Evolutionary conservation across 1,140 invertebrate genomes (phyloP).

Genomic region (Aphaenogaster rudis): DNA sequence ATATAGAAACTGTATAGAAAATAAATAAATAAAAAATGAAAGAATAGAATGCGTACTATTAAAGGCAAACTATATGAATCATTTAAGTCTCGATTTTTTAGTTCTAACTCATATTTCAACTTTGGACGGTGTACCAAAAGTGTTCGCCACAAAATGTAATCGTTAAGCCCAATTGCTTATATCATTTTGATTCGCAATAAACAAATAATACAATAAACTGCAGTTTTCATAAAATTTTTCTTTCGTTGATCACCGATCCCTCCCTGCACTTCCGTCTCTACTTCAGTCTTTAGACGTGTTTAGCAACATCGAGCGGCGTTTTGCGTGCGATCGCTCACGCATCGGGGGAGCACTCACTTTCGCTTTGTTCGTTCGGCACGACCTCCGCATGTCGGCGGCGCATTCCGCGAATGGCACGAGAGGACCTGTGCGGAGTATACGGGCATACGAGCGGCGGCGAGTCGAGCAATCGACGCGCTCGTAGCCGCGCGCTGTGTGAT

Average conservation of each 20-base stretch:
- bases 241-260: neutral
- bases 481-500: constrained; percentile 16
- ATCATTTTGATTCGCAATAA: neutral
- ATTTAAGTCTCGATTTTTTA: neutral
- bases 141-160: neutral
- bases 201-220: neutral
- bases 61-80: neutral
- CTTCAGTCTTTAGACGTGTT: neutral
- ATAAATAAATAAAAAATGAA: neutral
- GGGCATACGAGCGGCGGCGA: constrained; percentile 42
- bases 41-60: neutral
- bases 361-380: constrained; percentile 76
- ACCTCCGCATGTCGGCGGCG: constrained; percentile 68
- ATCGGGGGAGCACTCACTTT: constrained; percentile 76
- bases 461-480: constrained; percentile 57
- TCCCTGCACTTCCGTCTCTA: neutral
- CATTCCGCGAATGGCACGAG: constrained; percentile 75
- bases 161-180: neutral
- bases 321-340: constrained; percentile 62
- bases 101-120: neutral
- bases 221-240: neutral
- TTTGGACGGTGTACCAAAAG: neutral
- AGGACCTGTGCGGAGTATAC: constrained; percentile 64
- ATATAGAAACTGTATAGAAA: neutral
- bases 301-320: constrained; percentile 42